Evolutionary conservation across 1,140 invertebrate species (phyloP).

Genomic region (Drosophila erecta): DNA sequence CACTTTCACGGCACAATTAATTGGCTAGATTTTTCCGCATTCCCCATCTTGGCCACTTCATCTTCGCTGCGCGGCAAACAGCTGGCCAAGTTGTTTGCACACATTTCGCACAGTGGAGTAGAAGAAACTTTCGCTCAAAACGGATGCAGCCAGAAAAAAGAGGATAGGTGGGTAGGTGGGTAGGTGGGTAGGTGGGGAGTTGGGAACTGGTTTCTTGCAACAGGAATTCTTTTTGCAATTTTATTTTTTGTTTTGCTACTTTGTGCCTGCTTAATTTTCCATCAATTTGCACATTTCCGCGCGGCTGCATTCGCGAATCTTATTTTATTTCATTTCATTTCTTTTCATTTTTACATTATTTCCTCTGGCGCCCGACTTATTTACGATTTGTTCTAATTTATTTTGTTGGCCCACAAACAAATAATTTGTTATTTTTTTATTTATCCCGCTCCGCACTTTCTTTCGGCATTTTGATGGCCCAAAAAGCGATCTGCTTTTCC

Average conservation of each 20-base stretch:
- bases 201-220: slow-evolving; percentile 65
- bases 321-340: slow-evolving; percentile 6
- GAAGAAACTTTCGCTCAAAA: slow-evolving; percentile 77
- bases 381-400: slow-evolving; percentile 70
- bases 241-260: slow-evolving; percentile 16
- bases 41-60: slow-evolving; percentile 2
- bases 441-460: slow-evolving; percentile 72
- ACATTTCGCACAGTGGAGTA: slow-evolving; percentile 58
- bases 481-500: slow-evolving; percentile 66
- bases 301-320: slow-evolving; percentile 29
- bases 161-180: background rate
- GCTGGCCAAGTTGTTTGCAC: slow-evolving; percentile 70
- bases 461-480: slow-evolving; percentile 61
- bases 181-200: background rate
- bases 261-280: slow-evolving; percentile 37
- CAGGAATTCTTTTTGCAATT: slow-evolving; percentile 71
- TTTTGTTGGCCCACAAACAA: slow-evolving; percentile 70
- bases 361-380: slow-evolving; percentile 47
- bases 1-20: slow-evolving; percentile 76
- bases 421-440: slow-evolving; percentile 38
- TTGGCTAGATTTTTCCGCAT: slow-evolving; percentile 68
- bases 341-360: slow-evolving; percentile 17
- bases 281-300: slow-evolving; percentile 57
- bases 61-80: slow-evolving; percentile 38
- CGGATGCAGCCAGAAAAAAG: slow-evolving; percentile 61